phyloP scores from a whole-genome alignment of 1,140 invertebrate species.

The Brachionus rubens region DNA sequence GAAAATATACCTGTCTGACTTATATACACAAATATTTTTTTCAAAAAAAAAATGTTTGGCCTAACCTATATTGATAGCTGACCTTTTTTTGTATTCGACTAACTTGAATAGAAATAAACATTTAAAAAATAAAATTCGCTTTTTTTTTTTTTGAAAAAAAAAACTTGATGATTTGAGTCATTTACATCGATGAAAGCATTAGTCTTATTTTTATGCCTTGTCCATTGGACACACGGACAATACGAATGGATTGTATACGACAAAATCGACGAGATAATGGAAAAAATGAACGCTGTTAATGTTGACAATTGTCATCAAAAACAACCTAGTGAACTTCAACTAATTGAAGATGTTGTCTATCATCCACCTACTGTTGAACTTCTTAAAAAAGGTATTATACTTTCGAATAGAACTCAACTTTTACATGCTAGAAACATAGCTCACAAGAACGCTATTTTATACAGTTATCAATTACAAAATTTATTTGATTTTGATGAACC shows the following conservation, averaged over 20 bases:
- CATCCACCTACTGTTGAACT: conserved; percentile 90
- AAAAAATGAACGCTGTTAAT: conserved; percentile 73
- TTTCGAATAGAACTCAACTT: conserved; percentile 85
- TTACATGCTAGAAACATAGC: conserved; percentile 93
- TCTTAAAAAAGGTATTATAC: conserved; percentile 87
- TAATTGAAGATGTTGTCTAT: conserved; percentile 77
- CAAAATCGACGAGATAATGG: conserved; percentile 78
- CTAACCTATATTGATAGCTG: conserved; percentile 15
- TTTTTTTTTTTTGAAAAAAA: not conserved
- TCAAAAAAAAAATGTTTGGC: conserved; percentile 16
- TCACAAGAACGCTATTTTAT: conserved; percentile 86
- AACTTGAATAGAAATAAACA: not conserved
- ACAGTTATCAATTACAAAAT: conserved; percentile 77
- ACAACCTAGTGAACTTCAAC: conserved; percentile 75
- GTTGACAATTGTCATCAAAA: conserved; percentile 81
- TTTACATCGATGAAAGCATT: not conserved
- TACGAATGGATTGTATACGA: conserved; percentile 84
- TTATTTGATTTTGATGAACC: conserved; percentile 71
- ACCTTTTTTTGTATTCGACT: not conserved
- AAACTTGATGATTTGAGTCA: too few species aligned
- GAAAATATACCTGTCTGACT: too few species aligned
- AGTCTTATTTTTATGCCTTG: not conserved
- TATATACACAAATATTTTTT: too few species aligned
- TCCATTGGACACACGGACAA: conserved; percentile 60
- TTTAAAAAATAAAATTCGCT: not conserved